Percentiles rank a stretch among this genome's conserved stretches.
These are phyloP conservation scores for Trissolcus basalis DNA, from an alignment of 1,140 invertebrate species.

Conservation along the genomic window DNA sequence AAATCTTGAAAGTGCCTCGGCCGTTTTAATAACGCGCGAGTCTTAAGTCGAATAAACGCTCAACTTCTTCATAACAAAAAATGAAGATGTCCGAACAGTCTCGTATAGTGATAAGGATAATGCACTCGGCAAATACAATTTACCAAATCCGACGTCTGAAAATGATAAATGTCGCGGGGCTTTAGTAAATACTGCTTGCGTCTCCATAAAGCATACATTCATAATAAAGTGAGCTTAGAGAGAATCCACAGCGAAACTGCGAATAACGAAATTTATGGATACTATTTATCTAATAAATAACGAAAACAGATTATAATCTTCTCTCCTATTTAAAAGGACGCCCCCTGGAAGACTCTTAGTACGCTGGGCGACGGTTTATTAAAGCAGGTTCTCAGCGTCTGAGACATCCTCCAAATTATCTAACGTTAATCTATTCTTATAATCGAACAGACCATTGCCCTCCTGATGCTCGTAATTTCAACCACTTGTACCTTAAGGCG, in stretches of 20 bases:
- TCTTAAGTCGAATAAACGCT: too few species aligned
- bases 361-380: slow-evolving; percentile 26
- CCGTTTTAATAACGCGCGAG: too few species aligned
- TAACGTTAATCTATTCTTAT: slow-evolving; percentile 53
- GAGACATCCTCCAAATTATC: slow-evolving; percentile 46
- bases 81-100: slow-evolving; percentile 33
- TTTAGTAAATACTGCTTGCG: slow-evolving; percentile 30
- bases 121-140: slow-evolving; percentile 37
- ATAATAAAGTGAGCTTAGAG: slow-evolving; percentile 49
- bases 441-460: slow-evolving; percentile 47
- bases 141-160: slow-evolving; percentile 40
- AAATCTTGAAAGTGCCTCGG: too few species aligned
- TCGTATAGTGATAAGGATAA: slow-evolving; percentile 29
- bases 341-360: slow-evolving; percentile 18
- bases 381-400: slow-evolving; percentile 11
- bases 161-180: slow-evolving; percentile 38
- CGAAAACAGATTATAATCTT: slow-evolving; percentile 51
- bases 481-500: slow-evolving; percentile 30
- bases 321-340: slow-evolving; percentile 47
- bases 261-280: slow-evolving; percentile 49
- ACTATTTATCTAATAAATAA: slow-evolving; percentile 57
- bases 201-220: slow-evolving; percentile 46
- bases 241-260: slow-evolving; percentile 37
- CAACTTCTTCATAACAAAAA: slow-evolving; percentile 28
- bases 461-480: slow-evolving; percentile 37